Evolutionary conservation across 2,797 vertebrate genomes (phyloP).

Genomic region (Buphagus erythrorhynchus): DNA sequence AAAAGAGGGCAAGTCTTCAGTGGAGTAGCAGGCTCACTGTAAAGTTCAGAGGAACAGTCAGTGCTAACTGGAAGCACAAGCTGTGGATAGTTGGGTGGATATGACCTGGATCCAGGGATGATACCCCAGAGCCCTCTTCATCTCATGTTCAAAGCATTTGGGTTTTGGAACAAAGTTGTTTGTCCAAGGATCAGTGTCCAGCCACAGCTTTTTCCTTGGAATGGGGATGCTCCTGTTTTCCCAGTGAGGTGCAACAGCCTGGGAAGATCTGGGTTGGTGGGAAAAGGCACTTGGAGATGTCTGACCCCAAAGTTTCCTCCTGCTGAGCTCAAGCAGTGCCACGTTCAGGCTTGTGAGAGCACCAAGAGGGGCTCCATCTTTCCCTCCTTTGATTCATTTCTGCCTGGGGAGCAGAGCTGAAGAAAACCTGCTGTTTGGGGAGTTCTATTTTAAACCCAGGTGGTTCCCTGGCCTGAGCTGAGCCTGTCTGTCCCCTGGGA

Average conservation of each 20-base stretch:
- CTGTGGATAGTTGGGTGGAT: rapidly evolving
- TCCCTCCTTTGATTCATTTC: rapidly evolving
- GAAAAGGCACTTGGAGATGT: background rate
- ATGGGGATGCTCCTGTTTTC: background rate
- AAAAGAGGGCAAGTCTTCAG: background rate
- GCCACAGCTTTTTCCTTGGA: background rate
- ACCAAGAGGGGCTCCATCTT: background rate
- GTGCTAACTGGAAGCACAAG: background rate
- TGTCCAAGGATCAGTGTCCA: background rate
- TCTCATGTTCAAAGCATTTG: rapidly evolving
- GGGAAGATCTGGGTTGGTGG: background rate
- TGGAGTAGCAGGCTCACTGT: rapidly evolving
- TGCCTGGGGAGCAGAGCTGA: background rate
- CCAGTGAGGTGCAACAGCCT: background rate
- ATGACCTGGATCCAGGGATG: background rate
- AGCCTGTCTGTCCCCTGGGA: background rate
- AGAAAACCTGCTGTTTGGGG: background rate
- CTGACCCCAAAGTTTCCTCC: rapidly evolving
- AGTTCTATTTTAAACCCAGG: rapidly evolving
- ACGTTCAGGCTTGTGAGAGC: background rate
- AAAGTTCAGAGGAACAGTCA: background rate
- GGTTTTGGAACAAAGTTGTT: background rate
- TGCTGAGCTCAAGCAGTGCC: background rate
- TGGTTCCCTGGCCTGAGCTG: background rate
- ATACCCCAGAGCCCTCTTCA: background rate